Conservation (phyloP, 2,113 vertebrate species). For the Pleuronectes platessa region DNA sequence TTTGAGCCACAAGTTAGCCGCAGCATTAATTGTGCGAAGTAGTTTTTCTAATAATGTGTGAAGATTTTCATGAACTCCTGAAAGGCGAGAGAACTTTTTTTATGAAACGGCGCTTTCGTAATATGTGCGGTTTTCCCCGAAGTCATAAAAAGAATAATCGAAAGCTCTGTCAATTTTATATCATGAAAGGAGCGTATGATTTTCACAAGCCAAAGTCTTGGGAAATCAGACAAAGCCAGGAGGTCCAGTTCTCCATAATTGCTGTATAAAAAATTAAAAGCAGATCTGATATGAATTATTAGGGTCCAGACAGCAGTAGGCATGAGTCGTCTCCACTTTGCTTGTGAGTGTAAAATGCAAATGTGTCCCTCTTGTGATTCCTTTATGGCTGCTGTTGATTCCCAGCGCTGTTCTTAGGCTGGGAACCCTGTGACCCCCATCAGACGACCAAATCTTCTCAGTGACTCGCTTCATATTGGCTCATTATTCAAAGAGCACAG, state of each 20-base stretch:
- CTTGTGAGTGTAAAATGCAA: conserved; percentile 78
- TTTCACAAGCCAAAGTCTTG: conserved; percentile 72
- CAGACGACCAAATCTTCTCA: conserved; percentile 74
- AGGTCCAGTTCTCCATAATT: conserved; percentile 73
- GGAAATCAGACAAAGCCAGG: conserved; percentile 73
- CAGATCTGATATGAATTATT: conserved; percentile 71
- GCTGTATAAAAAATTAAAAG: conserved; percentile 78
- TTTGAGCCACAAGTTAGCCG: conserved; percentile 27
- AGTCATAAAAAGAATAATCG: conserved; percentile 65
- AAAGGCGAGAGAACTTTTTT: conserved; percentile 58
- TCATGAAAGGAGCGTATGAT: conserved; percentile 63
- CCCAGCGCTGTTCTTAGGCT: conserved; percentile 59
- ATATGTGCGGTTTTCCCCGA: conserved; percentile 56
- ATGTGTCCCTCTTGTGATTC: conserved; percentile 72
- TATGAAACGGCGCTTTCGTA: conserved; percentile 67
- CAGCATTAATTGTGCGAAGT: conserved; percentile 52
- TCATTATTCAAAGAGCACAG: conserved; percentile 81
- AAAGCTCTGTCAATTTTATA: conserved; percentile 64
- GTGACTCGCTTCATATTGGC: conserved; percentile 77
- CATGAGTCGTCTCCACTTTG: conserved; percentile 59
- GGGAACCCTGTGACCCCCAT: conserved; percentile 75
- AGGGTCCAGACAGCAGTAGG: conserved; percentile 58
- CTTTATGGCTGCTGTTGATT: conserved; percentile 74
- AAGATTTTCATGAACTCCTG: conserved; percentile 58
- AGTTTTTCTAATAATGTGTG: conserved; percentile 57